Base-by-base conservation (phyloP, 2,888 invertebrate genomes). In the Schizotus pectinicornis region DNA sequence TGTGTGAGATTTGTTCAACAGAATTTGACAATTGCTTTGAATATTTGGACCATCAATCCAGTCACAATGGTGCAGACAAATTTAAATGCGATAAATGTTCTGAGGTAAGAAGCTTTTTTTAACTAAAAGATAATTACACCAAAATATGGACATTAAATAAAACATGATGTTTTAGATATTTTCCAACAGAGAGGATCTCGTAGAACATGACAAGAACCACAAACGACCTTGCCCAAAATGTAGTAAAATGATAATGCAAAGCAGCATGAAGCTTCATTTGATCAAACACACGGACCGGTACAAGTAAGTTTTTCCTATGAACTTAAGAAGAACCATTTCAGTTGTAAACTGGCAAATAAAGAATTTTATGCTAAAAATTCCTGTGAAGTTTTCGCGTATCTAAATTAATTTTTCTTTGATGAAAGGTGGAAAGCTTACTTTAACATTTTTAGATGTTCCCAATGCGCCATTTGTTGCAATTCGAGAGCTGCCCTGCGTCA, bases 51-150 rank as follows among this genome's bases (percentile, higher is more conserved):
- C 74, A 74, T 62, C 74, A 74, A 50, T 47, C 60, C 12, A 46
- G 36, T 39, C 74, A 74, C 41, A 62, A 72, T 61, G 74, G 73
- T 3, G 31, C 68, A 11, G 59, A 66, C 11, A 70, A 73, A n/a
- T 74, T 73, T 48, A 68, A 65, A 46, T 74, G 74, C 59, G 68
- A 72, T 50, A 67, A 69, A 53, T 74, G 73, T 51, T 38, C 64
- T 9, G 52, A 67, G 59, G 71, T 71, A 49, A 22, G 53, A 11
- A 14, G 7, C 12, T 22, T 22, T 35, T 35, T 7, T 11, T 41
- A 12, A 42, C 1, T 14, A 14, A 32, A 11, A 33, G 7, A 37
- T 11, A 13, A 7, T 36, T 8, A 49, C 49, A 38, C 7, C 7
- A 11, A 11, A 8, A 7, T 9, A 38, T n/a, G 7, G n/a, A 7